Base-by-base conservation (phyloP, 2,797 vertebrate species). In the Xerus rutilus region DNA sequence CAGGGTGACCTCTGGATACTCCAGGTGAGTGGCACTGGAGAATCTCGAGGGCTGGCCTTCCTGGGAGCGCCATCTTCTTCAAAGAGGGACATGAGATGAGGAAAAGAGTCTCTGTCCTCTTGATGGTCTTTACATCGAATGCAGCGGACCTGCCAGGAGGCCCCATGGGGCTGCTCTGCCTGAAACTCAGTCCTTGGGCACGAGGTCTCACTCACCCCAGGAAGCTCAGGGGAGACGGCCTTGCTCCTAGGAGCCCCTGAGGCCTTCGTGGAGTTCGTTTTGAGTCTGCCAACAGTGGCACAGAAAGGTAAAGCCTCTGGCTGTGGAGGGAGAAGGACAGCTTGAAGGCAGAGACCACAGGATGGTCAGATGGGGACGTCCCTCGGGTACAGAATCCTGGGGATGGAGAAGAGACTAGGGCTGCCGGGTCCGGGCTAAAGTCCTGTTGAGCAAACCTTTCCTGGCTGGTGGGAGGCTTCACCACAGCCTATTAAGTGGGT, bases 401-500 rank as follows among this genome's bases (percentile, higher is more conserved):
- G 7, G 18, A 39, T 1, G 45, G 49, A 35, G 35, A 30, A 45
- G 17, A 3, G 8, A 0, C 20, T 4, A 3, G 30, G 45, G 9
- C 49, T 57, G 52, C 65, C 0, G 3, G 39, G 35, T 6, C 7
- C 11, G 5, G 1, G 20, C 72, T 45, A 0, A 4, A 73, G 81
- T 65, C 18, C 0, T 32, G 2, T 5, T 45, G 10, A 45, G 25
- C 72, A 84, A 52, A 18, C 1, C 15, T 15, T 72, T 43, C 35
- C 28, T 0, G 20, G 83, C 39, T 72, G 59, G 20, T 0, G 0
- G 62, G 25, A 30, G 54, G n/a, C 35, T 43, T 69, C 20, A 6
- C 18, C 3, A 0, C 0, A 14, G 20, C 30, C 76, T 64, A 0
- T 28, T 2, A 0, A 0, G 21, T 3, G 45, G 45, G 35, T 3